These are phyloP conservation scores for Limnephilus marmoratus DNA, from an alignment of 2,888 invertebrate genomes.

Conservation along the genomic window DNA sequence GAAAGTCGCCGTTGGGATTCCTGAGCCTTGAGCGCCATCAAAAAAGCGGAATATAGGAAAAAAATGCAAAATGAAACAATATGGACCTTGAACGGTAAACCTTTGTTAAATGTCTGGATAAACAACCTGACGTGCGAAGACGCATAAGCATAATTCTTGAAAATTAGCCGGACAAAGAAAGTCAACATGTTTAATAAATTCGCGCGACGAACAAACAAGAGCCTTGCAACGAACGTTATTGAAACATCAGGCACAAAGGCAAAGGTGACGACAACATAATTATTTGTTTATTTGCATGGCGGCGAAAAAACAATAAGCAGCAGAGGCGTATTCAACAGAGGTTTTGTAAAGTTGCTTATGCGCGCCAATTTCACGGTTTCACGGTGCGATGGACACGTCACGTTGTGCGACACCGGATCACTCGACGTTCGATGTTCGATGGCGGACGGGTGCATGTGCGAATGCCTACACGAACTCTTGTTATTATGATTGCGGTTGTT, in stretches of 20 bases:
- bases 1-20: background rate
- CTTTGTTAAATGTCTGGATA: background rate
- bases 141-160: background rate
- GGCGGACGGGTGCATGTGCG: background rate
- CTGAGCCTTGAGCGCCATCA: background rate
- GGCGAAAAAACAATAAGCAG: background rate
- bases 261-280: constrained; percentile 8
- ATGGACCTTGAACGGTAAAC: background rate
- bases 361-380: background rate
- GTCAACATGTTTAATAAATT: background rate
- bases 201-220: background rate
- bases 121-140: background rate
- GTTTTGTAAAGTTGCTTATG: background rate
- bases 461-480: background rate
- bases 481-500: background rate
- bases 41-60: background rate
- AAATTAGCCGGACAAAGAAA: background rate
- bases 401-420: background rate
- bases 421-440: background rate
- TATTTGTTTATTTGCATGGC: constrained; percentile 5
- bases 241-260: constrained; percentile 18
- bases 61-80: background rate
- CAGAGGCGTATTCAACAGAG: background rate
- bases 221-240: constrained; percentile 4
- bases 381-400: background rate